Percentiles rank a stretch among this genome's conserved stretches.
Conservation (phyloP, 2,888 invertebrate genomes). For the Mesoligia furuncula region DNA sequence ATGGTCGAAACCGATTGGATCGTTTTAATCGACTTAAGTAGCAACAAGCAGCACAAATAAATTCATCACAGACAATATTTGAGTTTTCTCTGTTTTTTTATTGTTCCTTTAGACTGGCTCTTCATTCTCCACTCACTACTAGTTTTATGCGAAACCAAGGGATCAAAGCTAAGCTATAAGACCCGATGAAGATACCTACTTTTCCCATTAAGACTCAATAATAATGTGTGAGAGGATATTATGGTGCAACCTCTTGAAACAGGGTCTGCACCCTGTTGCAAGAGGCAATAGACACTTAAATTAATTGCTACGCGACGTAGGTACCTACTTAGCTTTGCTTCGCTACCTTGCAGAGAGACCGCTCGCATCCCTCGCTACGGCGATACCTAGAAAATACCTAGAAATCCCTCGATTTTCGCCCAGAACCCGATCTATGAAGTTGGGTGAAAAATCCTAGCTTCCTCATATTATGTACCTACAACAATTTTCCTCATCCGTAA, state of each 20-base stretch:
- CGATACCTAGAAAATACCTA: background rate
- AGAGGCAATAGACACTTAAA: background rate
- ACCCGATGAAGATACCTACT: background rate
- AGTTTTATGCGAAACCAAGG: background rate
- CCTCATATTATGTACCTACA: background rate
- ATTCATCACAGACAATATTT: slow-evolving; percentile 64
- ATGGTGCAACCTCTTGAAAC: background rate
- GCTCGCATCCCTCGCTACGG: background rate
- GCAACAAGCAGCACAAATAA: slow-evolving; percentile 67
- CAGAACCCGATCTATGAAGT: background rate
- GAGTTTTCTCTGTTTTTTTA: slow-evolving; percentile 44
- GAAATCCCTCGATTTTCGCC: background rate
- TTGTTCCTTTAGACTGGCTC: slow-evolving; percentile 9
- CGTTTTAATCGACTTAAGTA: slow-evolving; percentile 61
- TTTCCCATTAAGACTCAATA: background rate
- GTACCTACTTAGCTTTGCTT: background rate
- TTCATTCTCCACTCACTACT: background rate
- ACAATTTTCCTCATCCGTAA: background rate
- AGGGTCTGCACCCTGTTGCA: background rate
- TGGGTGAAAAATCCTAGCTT: background rate
- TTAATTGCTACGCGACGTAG: background rate
- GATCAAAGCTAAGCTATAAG: background rate
- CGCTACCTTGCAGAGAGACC: background rate
- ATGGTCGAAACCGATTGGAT: slow-evolving; percentile 60
- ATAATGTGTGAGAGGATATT: background rate